Conservation (phyloP, 2,797 vertebrate species). For the Anableps anableps region DNA sequence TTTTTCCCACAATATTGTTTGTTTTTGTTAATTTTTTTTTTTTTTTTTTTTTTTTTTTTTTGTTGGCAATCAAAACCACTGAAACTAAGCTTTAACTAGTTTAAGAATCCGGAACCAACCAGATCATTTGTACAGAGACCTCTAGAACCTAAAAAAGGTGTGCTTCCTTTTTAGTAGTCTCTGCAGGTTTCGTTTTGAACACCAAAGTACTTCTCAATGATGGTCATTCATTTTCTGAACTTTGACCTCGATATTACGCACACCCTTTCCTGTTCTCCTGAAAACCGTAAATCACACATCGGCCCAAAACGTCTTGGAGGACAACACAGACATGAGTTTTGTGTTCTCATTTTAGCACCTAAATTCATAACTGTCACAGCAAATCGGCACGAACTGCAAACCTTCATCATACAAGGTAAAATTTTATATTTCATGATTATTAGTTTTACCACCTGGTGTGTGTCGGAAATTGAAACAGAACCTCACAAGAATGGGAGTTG, state of each 20-base stretch:
- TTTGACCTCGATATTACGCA: conserved; percentile 21
- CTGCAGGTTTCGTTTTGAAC: neutral
- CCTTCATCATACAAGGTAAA: conserved; percentile 22
- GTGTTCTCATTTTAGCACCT: neutral
- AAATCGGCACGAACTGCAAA: conserved; percentile 13
- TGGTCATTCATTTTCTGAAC: conserved; percentile 21
- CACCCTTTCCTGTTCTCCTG: conserved; percentile 15
- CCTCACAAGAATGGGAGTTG: conserved; percentile 17
- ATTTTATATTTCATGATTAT: conserved; percentile 24
- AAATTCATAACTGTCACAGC: conserved; percentile 18
- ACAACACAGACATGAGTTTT: neutral
- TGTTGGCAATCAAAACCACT: too few species aligned
- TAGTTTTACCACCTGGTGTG: conserved; percentile 33
- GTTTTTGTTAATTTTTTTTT: too few species aligned
- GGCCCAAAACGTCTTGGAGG: conserved; percentile 8
- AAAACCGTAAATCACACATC: conserved; percentile 27
- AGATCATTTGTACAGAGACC: too few species aligned
- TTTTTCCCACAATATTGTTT: too few species aligned
- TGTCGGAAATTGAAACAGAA: conserved; percentile 39
- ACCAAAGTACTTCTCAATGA: neutral
- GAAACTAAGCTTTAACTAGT: neutral
- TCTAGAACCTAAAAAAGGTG: neutral
- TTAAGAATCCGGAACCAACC: too few species aligned
- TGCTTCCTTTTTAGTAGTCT: neutral
- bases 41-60: too few species aligned